These are phyloP conservation scores for Zelostemma sp. DNA, from an alignment of 1,140 invertebrate species.

Conservation along the genomic window DNA sequence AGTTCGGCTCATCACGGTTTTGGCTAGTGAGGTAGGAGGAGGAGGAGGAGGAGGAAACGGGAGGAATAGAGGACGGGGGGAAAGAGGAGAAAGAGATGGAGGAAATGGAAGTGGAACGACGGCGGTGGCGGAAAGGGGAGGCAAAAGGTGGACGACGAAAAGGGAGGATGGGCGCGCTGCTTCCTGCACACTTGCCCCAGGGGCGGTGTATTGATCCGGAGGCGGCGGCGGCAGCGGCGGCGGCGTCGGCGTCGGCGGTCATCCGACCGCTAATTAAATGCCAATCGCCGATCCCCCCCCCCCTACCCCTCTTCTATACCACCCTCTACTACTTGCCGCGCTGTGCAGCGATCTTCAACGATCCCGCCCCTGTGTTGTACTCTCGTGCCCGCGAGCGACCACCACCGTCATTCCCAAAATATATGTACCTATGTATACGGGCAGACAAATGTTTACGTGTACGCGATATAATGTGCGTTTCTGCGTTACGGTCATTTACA, in stretches of 20 bases:
- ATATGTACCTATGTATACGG: no score
- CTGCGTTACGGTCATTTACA: conserved; percentile 41
- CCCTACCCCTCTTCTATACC: conserved; percentile 38
- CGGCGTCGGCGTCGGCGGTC: no score
- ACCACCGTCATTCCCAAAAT: conserved; percentile 38
- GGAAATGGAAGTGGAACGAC: conserved; percentile 32
- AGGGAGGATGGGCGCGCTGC: conserved; percentile 37
- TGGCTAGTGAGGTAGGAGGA: conserved; percentile 18
- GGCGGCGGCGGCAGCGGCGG: no score
- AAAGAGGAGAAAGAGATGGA: background rate
- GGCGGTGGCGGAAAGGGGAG: conserved; percentile 40
- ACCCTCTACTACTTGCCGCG: conserved; percentile 36
- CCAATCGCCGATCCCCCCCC: conserved; percentile 66
- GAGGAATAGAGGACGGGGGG: conserved; percentile 1
- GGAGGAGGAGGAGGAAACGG: conserved; percentile 7
- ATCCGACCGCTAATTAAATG: conserved; percentile 70
- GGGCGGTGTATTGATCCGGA: conserved; percentile 49
- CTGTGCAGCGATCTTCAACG: conserved; percentile 43
- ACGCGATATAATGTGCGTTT: no score
- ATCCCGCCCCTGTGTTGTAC: conserved; percentile 37
- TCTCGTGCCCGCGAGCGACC: conserved; percentile 7
- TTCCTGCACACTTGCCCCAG: conserved; percentile 67
- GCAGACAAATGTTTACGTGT: conserved; percentile 16
- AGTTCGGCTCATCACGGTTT: conserved; percentile 31
- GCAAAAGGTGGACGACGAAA: conserved; percentile 34